Conservation (phyloP, 2,797 vertebrate species). For the Melanotaenia boesemani region DNA sequence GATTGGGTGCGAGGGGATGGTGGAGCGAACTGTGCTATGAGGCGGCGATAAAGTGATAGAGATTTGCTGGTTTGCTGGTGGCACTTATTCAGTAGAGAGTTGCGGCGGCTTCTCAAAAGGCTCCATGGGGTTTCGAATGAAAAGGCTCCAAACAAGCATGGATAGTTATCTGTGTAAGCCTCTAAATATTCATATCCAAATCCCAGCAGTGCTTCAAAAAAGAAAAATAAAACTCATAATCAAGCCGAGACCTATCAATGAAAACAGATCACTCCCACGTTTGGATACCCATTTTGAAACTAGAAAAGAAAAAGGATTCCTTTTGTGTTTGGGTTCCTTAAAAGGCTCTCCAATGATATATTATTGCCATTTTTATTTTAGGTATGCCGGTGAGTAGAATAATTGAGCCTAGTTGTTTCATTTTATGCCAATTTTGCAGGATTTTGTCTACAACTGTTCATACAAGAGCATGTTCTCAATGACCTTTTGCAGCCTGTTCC, state of each 20-base stretch:
- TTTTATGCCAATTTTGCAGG: slow-evolving; percentile 2
- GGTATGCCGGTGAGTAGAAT: slow-evolving; percentile 12
- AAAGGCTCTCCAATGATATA: slow-evolving; percentile 44
- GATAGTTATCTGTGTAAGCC: slow-evolving; percentile 68
- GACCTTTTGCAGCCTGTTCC: slow-evolving; percentile 2
- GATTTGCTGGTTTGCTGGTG: slow-evolving; percentile 60
- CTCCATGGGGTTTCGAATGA: slow-evolving; percentile 63
- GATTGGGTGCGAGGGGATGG: slow-evolving; percentile 10
- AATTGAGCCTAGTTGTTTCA: slow-evolving; percentile 5
- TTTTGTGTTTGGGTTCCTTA: slow-evolving; percentile 30
- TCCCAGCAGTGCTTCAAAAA: slow-evolving; percentile 63
- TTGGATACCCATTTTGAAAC: slow-evolving; percentile 40
- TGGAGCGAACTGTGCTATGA: slow-evolving; percentile 29
- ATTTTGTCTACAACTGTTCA: neutral
- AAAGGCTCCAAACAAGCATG: slow-evolving; percentile 61
- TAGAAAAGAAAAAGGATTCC: slow-evolving; percentile 41
- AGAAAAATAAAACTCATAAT: slow-evolving; percentile 64
- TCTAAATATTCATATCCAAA: slow-evolving; percentile 70
- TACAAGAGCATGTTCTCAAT: neutral
- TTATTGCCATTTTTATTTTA: slow-evolving; percentile 19
- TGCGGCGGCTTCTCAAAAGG: slow-evolving; percentile 52
- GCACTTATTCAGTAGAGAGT: slow-evolving; percentile 63
- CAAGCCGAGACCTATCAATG: slow-evolving; percentile 64
- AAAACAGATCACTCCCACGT: slow-evolving; percentile 67
- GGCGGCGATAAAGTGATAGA: slow-evolving; percentile 52